phyloP scores from a whole-genome alignment of 1,140 invertebrate species.

The Ips nitidus region DNA sequence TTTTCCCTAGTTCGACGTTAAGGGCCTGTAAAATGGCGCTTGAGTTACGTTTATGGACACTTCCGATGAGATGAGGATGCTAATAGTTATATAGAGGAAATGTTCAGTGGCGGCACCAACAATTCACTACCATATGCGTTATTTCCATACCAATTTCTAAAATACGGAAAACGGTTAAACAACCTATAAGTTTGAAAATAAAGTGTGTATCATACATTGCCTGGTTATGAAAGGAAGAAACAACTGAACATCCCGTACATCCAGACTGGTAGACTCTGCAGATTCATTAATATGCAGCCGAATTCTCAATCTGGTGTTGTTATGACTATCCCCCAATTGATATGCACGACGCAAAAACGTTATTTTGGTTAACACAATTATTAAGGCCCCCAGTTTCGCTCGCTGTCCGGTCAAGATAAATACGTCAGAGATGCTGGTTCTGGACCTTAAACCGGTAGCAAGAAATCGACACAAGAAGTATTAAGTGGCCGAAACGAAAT shows the following conservation, averaged over 20 bases:
- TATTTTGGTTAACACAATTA: constrained; percentile 1
- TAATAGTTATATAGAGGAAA: constrained; percentile 10
- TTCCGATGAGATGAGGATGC: constrained; percentile 18
- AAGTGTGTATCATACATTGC: background rate
- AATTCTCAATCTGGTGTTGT: too few species aligned
- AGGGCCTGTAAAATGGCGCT: constrained; percentile 19
- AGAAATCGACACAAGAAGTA: constrained; percentile 13
- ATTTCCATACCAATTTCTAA: too few species aligned
- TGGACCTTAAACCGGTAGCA: background rate
- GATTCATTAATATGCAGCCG: too few species aligned
- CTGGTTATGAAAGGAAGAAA: background rate
- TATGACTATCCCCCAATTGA: background rate
- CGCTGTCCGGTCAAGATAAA: background rate
- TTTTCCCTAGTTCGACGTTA: constrained; percentile 18
- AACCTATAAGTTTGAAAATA: too few species aligned
- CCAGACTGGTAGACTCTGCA: too few species aligned
- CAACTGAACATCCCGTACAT: too few species aligned
- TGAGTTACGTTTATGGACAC: constrained; percentile 18
- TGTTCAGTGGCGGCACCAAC: background rate
- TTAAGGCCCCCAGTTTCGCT: background rate
- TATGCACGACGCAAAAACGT: background rate
- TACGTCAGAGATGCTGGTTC: background rate
- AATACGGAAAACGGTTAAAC: too few species aligned
- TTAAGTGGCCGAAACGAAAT: constrained; percentile 19
- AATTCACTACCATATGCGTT: too few species aligned